These are phyloP conservation scores for Synanceia verrucosa DNA, from an alignment of 2,797 vertebrate genomes.

Conservation along the genomic window DNA sequence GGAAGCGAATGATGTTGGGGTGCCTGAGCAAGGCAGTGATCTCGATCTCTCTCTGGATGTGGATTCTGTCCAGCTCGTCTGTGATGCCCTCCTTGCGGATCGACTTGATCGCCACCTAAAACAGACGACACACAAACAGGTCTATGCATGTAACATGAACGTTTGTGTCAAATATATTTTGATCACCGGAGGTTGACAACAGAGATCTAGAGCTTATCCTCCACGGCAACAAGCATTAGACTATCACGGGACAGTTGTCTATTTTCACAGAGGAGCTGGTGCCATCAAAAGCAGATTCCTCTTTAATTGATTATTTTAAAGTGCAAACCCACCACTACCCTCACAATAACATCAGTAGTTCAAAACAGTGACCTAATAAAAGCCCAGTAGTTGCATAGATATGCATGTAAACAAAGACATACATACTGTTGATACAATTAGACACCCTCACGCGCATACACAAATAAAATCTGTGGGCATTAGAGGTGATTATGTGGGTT, in stretches of 20 bases:
- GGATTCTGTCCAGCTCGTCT: conserved; percentile 81
- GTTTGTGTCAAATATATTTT: not conserved
- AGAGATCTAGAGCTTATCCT: not conserved
- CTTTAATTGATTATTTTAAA: not conserved
- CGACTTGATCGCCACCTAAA: conserved; percentile 86
- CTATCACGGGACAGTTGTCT: not conserved
- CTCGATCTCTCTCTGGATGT: conserved; percentile 87
- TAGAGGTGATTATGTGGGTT: conserved; percentile 63
- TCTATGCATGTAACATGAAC: not conserved
- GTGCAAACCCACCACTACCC: not conserved
- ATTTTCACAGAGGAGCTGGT: not conserved
- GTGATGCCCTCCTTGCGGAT: conserved; percentile 84
- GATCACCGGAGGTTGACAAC: not conserved
- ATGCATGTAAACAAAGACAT: conserved; percentile 24
- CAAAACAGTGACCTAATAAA: not conserved
- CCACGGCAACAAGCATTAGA: not conserved
- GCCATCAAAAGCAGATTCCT: conserved; percentile 28
- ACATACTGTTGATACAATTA: not conserved
- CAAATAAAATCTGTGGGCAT: conserved; percentile 48
- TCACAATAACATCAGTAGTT: not conserved
- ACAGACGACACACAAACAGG: not conserved
- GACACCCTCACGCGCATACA: not conserved
- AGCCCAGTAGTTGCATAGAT: not conserved
- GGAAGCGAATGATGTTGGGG: conserved; percentile 82
- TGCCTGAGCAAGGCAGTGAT: conserved; percentile 84